Evolutionary conservation across 2,113 vertebrate species (phyloP), one percentile per base, ranked within the genome.

Genomic region (Misgurnus mizolepis): DNA sequence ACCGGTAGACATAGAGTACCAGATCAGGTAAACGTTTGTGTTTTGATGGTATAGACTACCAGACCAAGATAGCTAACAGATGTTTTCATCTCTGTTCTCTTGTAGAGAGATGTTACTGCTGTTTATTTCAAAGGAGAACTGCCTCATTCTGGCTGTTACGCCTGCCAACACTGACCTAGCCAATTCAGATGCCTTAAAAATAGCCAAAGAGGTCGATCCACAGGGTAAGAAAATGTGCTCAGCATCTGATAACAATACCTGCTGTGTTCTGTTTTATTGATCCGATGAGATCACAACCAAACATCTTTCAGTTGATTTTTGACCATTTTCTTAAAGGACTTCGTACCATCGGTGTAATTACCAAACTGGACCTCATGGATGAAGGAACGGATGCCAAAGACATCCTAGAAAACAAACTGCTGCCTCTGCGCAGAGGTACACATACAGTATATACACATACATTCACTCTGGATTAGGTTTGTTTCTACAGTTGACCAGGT

Each of bases 281-380:
- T 34, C 27, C 27, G 3, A 34, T 34, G 27, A 34, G 27, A 34
- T 34, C 27, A 34, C 27, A 34, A 34, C 27, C 27, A 34, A 34
- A 3, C 27, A 34, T 34, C 27, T 34, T 34, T 34, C 3, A 34
- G 10, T 6, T 47, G 49, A 45, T 41, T 3, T 40, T 27, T 85
- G 34, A 76, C 22, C 74, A 67, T 74, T 77, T 34, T 40, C 50
- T 65, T 49, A 85, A 79, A 99, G 97, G 97, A 60, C 85, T 98
- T 69, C 85, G 97, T 73, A 98, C 96, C 3, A 99, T 99, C 0
- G 97, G 97, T 0, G 97, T 99, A 79, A 98, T 99, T 90, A 99
- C 97, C 76, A 99, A 99, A 62, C 90, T 99, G 82, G 97, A 99
- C 70, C 91, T 99, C 84, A 98, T 99, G 97, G 97, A 98, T 0